Percentiles rank a stretch among this genome's conserved stretches.
These are phyloP conservation scores for Ovibos moschatus DNA, from an alignment of 2,113 vertebrate genomes.

Conservation along the genomic window DNA sequence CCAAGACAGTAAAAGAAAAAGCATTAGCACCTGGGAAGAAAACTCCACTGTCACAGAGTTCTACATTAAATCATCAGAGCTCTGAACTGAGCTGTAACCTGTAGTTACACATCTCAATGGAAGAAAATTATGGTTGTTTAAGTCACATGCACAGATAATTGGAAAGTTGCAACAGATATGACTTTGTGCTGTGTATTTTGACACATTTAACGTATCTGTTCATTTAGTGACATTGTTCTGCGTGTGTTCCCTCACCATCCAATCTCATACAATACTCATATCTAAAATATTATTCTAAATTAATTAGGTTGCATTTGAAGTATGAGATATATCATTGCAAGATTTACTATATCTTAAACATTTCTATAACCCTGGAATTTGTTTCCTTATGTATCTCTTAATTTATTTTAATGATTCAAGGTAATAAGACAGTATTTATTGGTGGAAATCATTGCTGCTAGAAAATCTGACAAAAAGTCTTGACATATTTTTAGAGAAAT, in stretches of 20 bases:
- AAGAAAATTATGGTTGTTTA: slow-evolving; percentile 14
- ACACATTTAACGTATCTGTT: background rate
- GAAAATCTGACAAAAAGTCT: background rate
- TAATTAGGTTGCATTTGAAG: background rate
- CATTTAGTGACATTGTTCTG: background rate
- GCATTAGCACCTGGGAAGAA: slow-evolving; percentile 38
- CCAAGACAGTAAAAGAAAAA: slow-evolving; percentile 5
- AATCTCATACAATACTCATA: background rate
- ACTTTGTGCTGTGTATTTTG: background rate
- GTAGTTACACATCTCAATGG: background rate
- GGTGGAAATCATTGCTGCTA: background rate
- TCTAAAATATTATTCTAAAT: background rate
- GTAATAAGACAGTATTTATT: background rate
- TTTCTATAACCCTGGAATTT: background rate
- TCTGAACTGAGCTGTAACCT: slow-evolving; percentile 6
- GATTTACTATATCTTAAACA: background rate
- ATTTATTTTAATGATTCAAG: background rate
- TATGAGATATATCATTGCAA: background rate
- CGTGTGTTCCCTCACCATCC: background rate
- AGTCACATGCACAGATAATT: slow-evolving; percentile 2
- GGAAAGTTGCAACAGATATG: background rate
- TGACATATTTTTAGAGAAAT: background rate
- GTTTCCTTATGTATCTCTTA: background rate
- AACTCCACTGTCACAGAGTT: slow-evolving; percentile 9
- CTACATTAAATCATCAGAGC: background rate